Percentiles rank a stretch among this genome's conserved stretches.
Evolutionary conservation across 92 coral and sea anemone genomes (phyloP).

Genomic region (Epizoanthus illoricatus): DNA sequence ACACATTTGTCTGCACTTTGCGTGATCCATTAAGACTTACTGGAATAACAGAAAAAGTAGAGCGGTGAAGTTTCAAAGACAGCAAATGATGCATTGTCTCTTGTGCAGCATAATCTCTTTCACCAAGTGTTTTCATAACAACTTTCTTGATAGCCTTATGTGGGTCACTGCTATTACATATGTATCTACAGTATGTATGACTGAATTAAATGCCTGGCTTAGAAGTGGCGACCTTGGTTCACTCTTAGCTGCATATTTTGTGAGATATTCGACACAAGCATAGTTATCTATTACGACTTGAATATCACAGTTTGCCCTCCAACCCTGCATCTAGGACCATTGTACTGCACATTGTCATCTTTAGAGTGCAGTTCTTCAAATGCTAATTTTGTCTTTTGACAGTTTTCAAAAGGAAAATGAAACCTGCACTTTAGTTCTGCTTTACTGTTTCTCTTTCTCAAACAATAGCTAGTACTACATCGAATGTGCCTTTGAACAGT

Average conservation of each 20-base stretch:
- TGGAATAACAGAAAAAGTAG: slow-evolving; percentile 53
- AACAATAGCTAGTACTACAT: slow-evolving; percentile 64
- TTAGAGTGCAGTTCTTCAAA: slow-evolving; percentile 71
- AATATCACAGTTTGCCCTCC: slow-evolving; percentile 83
- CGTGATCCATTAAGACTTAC: slow-evolving; percentile 71
- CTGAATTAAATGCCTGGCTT: slow-evolving; percentile 64
- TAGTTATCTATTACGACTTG: slow-evolving; percentile 79
- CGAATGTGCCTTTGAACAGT: slow-evolving; percentile 58
- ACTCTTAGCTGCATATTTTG: slow-evolving; percentile 78
- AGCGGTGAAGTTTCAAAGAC: slow-evolving; percentile 66
- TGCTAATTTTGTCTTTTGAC: slow-evolving; percentile 65
- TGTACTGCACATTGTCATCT: slow-evolving; percentile 57
- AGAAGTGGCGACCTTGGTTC: slow-evolving; percentile 70
- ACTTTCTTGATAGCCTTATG: slow-evolving; percentile 60
- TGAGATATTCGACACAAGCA: slow-evolving; percentile 76
- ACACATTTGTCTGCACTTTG: slow-evolving; percentile 39
- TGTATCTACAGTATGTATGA: slow-evolving; percentile 53
- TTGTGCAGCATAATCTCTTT: slow-evolving; percentile 85
- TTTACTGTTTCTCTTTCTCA: slow-evolving; percentile 52
- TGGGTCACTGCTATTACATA: slow-evolving; percentile 50
- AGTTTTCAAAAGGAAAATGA: slow-evolving; percentile 58
- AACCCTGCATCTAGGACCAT: slow-evolving; percentile 74
- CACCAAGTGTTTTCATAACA: slow-evolving; percentile 74
- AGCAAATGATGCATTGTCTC: slow-evolving; percentile 75
- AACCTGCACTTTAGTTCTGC: slow-evolving; percentile 56